Conservation (phyloP, 2,113 vertebrate species). For the Thymallus thymallus region DNA sequence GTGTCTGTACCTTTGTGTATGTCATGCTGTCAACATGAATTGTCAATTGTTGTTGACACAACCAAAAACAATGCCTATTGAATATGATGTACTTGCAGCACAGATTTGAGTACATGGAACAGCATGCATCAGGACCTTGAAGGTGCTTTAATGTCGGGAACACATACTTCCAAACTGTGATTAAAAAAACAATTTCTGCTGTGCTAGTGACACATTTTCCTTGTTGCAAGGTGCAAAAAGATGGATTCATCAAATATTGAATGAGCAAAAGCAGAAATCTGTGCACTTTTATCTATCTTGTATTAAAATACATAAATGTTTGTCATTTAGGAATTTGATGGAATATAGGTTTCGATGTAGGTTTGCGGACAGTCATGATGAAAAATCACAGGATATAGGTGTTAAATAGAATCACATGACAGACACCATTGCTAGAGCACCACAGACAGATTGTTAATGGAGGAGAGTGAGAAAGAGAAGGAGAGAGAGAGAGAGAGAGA, state of each 20-base stretch:
- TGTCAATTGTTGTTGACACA: too few relatives aligned
- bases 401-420: neutral
- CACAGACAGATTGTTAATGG: neutral
- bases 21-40: too few relatives aligned
- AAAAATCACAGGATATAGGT: neutral
- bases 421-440: neutral
- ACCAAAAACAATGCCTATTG: neutral
- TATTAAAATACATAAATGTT: neutral
- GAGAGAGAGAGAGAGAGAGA: neutral
- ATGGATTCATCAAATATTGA: slow-evolving; percentile 6
- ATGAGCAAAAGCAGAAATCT: slow-evolving; percentile 11
- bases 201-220: slow-evolving; percentile 6
- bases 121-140: neutral
- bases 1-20: too few relatives aligned
- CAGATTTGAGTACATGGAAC: neutral
- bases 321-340: neutral
- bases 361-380: neutral
- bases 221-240: too few relatives aligned
- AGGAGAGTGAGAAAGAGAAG: neutral
- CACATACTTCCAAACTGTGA: slow-evolving; percentile 27
- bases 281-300: neutral
- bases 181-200: slow-evolving; percentile 27
- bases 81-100: neutral
- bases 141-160: slow-evolving; percentile 17
- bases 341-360: neutral